These are phyloP conservation scores for Chalcosyrphus nemorum DNA, from an alignment of 2,888 invertebrate genomes.

Conservation along the genomic window DNA sequence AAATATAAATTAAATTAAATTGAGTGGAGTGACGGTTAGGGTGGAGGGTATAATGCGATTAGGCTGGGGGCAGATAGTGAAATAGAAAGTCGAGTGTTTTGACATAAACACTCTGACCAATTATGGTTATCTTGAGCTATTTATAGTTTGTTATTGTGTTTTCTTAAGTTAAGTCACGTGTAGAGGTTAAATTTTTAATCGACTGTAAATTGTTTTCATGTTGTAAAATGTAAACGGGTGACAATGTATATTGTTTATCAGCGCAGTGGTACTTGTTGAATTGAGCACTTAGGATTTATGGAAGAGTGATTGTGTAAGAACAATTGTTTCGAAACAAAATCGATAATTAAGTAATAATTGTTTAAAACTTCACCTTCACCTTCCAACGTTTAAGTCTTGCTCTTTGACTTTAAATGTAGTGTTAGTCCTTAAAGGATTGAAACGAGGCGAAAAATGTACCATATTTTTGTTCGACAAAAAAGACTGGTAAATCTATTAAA, in stretches of 20 bases:
- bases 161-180: slow-evolving; percentile 12
- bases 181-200: neutral
- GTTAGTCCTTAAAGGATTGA: too few relatives aligned
- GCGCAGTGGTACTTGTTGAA: neutral
- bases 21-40: neutral
- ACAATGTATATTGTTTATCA: neutral
- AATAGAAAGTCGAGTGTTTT: slow-evolving; percentile 8
- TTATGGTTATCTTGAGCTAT: slow-evolving; percentile 20
- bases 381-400: too few relatives aligned
- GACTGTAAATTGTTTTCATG: neutral
- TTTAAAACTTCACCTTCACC: too few relatives aligned
- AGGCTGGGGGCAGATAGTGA: neutral
- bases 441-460: too few relatives aligned
- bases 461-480: too few relatives aligned
- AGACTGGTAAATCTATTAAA: too few relatives aligned
- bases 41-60: slow-evolving; percentile 5
- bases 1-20: slow-evolving; percentile 23
- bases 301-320: neutral
- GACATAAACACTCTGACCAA: neutral
- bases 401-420: too few relatives aligned
- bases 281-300: neutral
- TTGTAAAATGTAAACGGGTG: neutral
- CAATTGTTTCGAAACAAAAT: too few relatives aligned
- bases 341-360: too few relatives aligned
- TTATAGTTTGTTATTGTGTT: slow-evolving; percentile 18